These are phyloP conservation scores for Eubasilissa splendida DNA, from an alignment of 2,888 invertebrate genomes.

Conservation along the genomic window DNA sequence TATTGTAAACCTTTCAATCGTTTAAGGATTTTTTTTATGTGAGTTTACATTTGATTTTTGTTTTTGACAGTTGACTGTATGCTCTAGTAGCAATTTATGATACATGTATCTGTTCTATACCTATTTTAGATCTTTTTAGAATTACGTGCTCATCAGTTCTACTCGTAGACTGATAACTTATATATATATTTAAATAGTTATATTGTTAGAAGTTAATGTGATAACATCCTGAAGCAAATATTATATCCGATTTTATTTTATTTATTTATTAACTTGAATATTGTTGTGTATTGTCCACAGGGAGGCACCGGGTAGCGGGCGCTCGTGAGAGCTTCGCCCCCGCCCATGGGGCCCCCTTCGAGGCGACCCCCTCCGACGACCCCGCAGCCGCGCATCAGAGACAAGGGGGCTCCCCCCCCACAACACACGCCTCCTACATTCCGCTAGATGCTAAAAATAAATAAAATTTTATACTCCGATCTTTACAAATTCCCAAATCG, in stretches of 20 bases:
- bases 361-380: slow-evolving; percentile 31
- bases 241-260: not conserved
- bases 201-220: too few species aligned
- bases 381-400: slow-evolving; percentile 32
- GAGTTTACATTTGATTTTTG: too few species aligned
- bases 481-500: slow-evolving; percentile 14
- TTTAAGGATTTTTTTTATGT: too few species aligned
- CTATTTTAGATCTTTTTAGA: too few species aligned
- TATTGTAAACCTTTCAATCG: too few species aligned
- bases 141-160: too few species aligned
- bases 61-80: too few species aligned
- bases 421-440: slow-evolving; percentile 21
- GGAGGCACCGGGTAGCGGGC: slow-evolving; percentile 24
- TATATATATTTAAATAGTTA: too few species aligned
- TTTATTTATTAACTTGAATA: not conserved
- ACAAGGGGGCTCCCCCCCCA: slow-evolving; percentile 12
- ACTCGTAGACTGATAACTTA: too few species aligned
- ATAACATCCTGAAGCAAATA: too few species aligned
- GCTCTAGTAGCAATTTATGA: too few species aligned
- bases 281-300: slow-evolving; percentile 9
- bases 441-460: slow-evolving; percentile 15
- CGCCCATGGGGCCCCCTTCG: slow-evolving; percentile 47
- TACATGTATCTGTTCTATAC: too few species aligned
- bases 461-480: slow-evolving; percentile 13
- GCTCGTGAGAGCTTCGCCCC: slow-evolving; percentile 17